Evolutionary conservation across 2,113 vertebrate genomes (phyloP).

Genomic region (Engraulis encrasicolus): DNA sequence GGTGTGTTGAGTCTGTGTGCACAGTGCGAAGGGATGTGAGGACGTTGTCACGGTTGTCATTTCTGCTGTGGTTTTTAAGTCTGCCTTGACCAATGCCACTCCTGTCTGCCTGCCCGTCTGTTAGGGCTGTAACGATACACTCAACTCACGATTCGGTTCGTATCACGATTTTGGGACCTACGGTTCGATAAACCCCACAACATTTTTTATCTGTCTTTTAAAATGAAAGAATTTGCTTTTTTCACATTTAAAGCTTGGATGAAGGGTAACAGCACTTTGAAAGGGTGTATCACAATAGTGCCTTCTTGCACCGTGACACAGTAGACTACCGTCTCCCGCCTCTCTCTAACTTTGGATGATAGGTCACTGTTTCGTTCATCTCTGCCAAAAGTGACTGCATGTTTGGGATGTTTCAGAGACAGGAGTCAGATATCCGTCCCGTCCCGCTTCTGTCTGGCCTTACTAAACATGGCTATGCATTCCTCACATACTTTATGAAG

Average conservation of each 20-base stretch:
- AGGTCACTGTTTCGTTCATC: conserved; percentile 17
- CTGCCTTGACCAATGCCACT: conserved; percentile 16
- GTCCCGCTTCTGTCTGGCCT: conserved; percentile 43
- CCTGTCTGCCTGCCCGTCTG: no score
- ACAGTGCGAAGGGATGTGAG: background rate
- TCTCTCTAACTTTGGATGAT: background rate
- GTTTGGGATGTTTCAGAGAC: background rate
- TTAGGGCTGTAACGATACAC: no score
- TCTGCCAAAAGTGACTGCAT: conserved; percentile 10
- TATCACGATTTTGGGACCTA: no score
- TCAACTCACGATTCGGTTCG: no score
- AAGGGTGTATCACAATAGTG: no score
- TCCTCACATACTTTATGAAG: conserved; percentile 59
- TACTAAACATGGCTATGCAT: conserved; percentile 61
- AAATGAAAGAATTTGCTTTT: no score
- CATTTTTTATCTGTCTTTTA: no score
- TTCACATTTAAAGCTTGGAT: no score
- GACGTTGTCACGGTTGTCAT: conserved; percentile 29
- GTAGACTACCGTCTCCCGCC: background rate
- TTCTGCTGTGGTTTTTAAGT: no score
- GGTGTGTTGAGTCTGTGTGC: conserved; percentile 12
- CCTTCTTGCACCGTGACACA: no score
- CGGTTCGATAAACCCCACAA: no score
- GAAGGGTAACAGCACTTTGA: no score
- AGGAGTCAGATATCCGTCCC: background rate